Base-by-base conservation (phyloP, 23 tunicate genomes). In the Botrylloides violaceus region DNA sequence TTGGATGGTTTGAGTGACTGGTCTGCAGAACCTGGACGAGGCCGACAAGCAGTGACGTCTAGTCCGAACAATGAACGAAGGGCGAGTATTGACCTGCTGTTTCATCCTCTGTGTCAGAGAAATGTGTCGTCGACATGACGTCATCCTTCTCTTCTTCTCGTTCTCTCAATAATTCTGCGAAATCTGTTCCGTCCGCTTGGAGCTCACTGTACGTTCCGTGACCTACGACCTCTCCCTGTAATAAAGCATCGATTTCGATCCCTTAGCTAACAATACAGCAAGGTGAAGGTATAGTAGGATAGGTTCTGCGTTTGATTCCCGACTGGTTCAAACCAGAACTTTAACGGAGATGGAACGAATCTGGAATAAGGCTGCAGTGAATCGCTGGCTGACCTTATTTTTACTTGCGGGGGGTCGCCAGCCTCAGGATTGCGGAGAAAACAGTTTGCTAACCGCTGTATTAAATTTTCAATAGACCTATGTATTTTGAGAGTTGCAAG, bases 101-200 rank as follows among this genome's bases (percentile, higher is more conserved):
- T 23, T 68, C 74, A 43, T 68, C 74, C 0, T 64, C 70, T 7
- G n/a, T n/a, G 9, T 68, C 74, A 20, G 58, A 68, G 7, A 43
- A 36, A 20, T 37, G 32, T 0, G 29, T 39, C 1, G 26, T n/a
- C 9, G 53, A 7, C 18, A 43, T 26, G 4, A 37, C 36, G 18
- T 49, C 66, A 12, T 61, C 72, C n/a, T 64, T 61, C 7, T 73
- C 79, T 24, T 64, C 29, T 24, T 64, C 48, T 3, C 65, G 65
- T 37, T 68, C 58, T 12, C 37, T 28, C 27, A 81, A 36, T 73
- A 81, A 61, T 5, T 74, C 75, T 22, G 86, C 79, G 49, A 81
- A 81, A 53, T 81, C 86, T 2, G 86, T 81, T 49, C 86, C 86
- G 23, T 81, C 80, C 9, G 86, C 86, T 55, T 81, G 86, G n/a